phyloP scores from a whole-genome alignment of 2,113 vertebrate species.

The Puntigrus tetrazona region DNA sequence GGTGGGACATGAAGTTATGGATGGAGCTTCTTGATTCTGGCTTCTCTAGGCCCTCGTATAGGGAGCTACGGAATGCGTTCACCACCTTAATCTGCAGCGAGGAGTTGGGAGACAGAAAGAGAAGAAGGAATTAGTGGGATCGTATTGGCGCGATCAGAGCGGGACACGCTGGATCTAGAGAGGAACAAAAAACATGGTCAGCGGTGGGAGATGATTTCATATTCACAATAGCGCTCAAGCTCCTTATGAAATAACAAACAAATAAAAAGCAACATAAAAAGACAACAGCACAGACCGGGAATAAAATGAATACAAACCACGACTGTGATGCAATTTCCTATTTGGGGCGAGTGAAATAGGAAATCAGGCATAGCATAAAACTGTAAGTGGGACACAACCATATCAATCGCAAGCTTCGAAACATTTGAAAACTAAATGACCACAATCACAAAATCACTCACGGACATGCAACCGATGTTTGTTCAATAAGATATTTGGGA shows the following conservation, averaged over 20 bases:
- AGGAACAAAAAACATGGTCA: constrained; percentile 59
- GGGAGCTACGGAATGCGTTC: constrained; percentile 94
- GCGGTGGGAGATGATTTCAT: constrained; percentile 56
- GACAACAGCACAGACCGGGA: constrained; percentile 39
- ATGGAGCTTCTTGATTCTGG: constrained; percentile 90
- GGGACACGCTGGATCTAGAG: constrained; percentile 48
- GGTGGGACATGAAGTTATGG: constrained; percentile 96
- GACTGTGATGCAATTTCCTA: background rate
- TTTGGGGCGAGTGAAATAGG: constrained; percentile 2
- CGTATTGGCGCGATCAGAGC: background rate
- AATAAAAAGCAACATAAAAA: constrained; percentile 56
- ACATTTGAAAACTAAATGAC: constrained; percentile 7
- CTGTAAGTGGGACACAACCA: background rate
- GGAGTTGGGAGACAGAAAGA: constrained; percentile 35
- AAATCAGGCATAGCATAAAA: constrained; percentile 30
- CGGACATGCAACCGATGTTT: background rate
- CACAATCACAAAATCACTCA: constrained; percentile 1
- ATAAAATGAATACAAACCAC: background rate
- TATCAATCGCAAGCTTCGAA: constrained; percentile 27
- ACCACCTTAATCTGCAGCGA: constrained; percentile 93
- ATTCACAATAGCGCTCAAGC: constrained; percentile 59
- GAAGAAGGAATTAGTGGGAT: constrained; percentile 46
- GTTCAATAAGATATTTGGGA: background rate
- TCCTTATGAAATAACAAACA: constrained; percentile 66
- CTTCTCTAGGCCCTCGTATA: constrained; percentile 88